Conservation (phyloP, 1,140 invertebrate species). For the Apis cerana region DNA sequence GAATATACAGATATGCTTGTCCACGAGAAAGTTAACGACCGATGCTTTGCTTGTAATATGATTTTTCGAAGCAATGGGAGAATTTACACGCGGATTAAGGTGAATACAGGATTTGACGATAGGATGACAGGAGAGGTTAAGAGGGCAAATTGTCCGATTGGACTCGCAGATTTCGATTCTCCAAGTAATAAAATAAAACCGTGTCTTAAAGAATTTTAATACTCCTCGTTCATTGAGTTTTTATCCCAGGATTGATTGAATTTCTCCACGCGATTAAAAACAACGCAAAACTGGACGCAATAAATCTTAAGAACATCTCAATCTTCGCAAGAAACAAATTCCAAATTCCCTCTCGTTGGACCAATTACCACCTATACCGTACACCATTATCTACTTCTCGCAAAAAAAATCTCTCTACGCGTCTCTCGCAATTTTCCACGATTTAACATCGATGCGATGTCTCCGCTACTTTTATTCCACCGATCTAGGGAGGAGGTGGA, state of each 20-base stretch:
- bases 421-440: background rate
- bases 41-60: slow-evolving; percentile 2
- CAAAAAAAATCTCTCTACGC: background rate
- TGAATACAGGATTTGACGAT: background rate
- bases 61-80: background rate
- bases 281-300: too few species aligned
- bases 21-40: slow-evolving; percentile 43
- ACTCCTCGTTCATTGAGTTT: too few species aligned
- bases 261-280: too few species aligned
- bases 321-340: too few species aligned
- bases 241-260: too few species aligned
- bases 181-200: too few species aligned
- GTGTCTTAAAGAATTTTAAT: too few species aligned
- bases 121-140: background rate
- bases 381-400: background rate
- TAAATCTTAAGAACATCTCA: too few species aligned
- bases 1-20: slow-evolving; percentile 25
- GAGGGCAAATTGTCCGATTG: background rate
- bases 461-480: background rate
- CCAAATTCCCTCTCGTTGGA: background rate
- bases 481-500: too few species aligned
- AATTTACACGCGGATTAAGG: background rate
- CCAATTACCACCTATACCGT: background rate
- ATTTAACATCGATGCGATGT: background rate
- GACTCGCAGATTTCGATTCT: too few species aligned